These are phyloP conservation scores for Origma solitaria DNA, from an alignment of 2,113 vertebrate genomes.

Conservation along the genomic window DNA sequence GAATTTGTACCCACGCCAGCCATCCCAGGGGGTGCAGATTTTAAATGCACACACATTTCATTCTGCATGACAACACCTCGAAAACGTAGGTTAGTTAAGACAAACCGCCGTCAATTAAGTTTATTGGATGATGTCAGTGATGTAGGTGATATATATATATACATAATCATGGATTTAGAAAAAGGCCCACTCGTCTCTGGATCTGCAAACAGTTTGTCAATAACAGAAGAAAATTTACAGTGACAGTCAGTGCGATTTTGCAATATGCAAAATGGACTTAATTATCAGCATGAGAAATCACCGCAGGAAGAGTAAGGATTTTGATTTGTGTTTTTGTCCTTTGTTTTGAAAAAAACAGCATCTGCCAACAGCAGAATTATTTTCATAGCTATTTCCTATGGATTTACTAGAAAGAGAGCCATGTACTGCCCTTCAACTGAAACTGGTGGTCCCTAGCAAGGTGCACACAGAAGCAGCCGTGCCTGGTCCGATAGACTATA, in stretches of 20 bases:
- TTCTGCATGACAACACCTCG: slow-evolving; percentile 65
- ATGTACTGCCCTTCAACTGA: background rate
- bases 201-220: slow-evolving; percentile 67
- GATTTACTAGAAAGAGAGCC: background rate
- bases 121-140: slow-evolving; percentile 79
- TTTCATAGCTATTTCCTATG: background rate
- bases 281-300: slow-evolving; percentile 42
- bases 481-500: background rate
- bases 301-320: background rate
- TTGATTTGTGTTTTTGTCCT: background rate
- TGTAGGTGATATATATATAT: slow-evolving; percentile 54
- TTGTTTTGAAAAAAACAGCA: background rate
- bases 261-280: slow-evolving; percentile 64
- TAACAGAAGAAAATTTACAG: slow-evolving; percentile 67
- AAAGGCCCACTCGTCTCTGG: slow-evolving; percentile 28
- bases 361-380: background rate
- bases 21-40: slow-evolving; percentile 49
- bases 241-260: slow-evolving; percentile 47
- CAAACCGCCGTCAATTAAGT: slow-evolving; percentile 78
- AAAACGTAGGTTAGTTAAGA: slow-evolving; percentile 71
- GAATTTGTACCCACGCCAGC: slow-evolving; percentile 68
- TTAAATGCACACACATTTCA: slow-evolving; percentile 74
- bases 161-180: slow-evolving; percentile 47
- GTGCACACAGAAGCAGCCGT: background rate
- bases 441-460: background rate